Conservation (phyloP, 2,888 invertebrate genomes). For the Eupithecia subfuscata region DNA sequence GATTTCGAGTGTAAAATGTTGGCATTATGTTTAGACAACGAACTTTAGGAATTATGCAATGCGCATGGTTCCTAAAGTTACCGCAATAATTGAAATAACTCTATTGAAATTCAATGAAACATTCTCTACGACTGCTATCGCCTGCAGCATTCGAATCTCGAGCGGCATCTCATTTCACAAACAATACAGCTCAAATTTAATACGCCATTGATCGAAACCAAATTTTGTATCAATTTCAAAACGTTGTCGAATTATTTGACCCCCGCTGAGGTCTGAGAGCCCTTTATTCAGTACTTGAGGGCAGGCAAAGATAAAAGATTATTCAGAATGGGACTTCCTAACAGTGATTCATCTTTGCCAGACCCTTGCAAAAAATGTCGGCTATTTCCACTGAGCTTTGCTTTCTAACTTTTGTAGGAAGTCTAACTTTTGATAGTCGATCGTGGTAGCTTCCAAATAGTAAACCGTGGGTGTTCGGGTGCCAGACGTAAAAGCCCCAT, state of each 20-base stretch:
- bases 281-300: conserved; percentile 55
- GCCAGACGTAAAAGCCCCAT: not conserved
- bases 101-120: not conserved
- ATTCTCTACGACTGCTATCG: not conserved
- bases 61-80: no score
- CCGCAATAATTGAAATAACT: not conserved
- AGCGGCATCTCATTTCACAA: conserved; percentile 51
- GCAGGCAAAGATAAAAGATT: conserved; percentile 21
- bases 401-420: not conserved
- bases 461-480: not conserved
- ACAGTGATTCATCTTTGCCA: not conserved
- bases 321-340: not conserved
- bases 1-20: not conserved
- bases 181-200: conserved; percentile 58
- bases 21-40: not conserved
- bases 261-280: conserved; percentile 62
- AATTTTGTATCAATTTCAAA: conserved; percentile 79
- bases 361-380: not conserved
- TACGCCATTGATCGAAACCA: conserved; percentile 65
- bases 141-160: conserved; percentile 40
- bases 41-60: not conserved
- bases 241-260: conserved; percentile 68
- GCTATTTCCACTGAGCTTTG: not conserved
- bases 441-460: not conserved
- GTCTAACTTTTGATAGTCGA: not conserved